Percentiles rank a stretch among this genome's conserved stretches.
These are phyloP conservation scores for Heliconius charithonia DNA, from an alignment of 2,888 invertebrate species.

Conservation along the genomic window DNA sequence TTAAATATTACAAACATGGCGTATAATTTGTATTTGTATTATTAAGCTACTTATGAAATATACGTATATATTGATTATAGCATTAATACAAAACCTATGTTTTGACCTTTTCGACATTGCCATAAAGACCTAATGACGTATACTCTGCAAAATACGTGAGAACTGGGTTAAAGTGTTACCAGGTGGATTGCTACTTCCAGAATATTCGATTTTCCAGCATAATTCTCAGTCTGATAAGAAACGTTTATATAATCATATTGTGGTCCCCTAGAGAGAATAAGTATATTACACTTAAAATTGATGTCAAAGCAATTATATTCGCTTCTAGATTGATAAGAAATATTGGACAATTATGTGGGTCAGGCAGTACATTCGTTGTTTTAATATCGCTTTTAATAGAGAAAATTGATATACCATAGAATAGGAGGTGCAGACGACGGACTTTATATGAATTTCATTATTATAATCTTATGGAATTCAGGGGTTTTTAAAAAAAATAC, in stretches of 20 bases:
- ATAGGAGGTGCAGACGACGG: neutral
- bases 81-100: neutral
- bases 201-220: constrained; percentile 7
- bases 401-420: neutral
- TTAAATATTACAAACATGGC: too few species aligned
- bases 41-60: too few species aligned
- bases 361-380: neutral
- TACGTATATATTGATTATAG: too few species aligned
- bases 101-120: constrained; percentile 42
- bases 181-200: constrained; percentile 13
- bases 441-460: neutral
- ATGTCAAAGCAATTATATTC: neutral
- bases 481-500: neutral
- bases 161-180: constrained; percentile 36
- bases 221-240: neutral
- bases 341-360: neutral
- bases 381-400: neutral
- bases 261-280: neutral
- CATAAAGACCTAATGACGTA: constrained; percentile 24
- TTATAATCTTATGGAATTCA: neutral
- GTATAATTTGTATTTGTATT: too few species aligned
- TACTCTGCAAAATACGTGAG: constrained; percentile 24
- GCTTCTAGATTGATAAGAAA: neutral
- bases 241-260: neutral
- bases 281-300: neutral